These are phyloP conservation scores for Stenoptilia bipunctidactyla DNA, from an alignment of 2,888 invertebrate species.

Conservation along the genomic window DNA sequence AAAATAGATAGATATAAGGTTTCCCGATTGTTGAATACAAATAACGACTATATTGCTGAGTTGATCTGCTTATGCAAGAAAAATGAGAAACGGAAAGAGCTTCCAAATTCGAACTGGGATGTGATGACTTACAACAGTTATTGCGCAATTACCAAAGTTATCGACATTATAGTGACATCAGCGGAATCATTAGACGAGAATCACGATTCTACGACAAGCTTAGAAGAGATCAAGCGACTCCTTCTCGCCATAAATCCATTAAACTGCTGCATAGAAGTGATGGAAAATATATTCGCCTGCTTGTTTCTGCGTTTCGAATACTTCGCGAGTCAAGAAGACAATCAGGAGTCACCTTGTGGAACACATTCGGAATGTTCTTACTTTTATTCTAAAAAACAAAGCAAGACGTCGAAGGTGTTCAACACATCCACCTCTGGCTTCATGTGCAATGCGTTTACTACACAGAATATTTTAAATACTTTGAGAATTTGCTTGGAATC, in stretches of 20 bases:
- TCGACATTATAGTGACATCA: slow-evolving; percentile 55
- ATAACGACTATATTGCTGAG: slow-evolving; percentile 54
- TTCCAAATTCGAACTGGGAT: slow-evolving; percentile 44
- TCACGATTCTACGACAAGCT: slow-evolving; percentile 42
- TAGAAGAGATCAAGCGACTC: slow-evolving; percentile 59
- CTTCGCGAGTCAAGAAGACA: slow-evolving; percentile 65
- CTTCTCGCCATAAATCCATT: slow-evolving; percentile 58
- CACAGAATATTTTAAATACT: slow-evolving; percentile 70
- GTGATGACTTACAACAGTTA: slow-evolving; percentile 62
- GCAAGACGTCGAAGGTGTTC: slow-evolving; percentile 27
- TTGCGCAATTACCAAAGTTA: slow-evolving; percentile 60
- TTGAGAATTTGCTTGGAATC: slow-evolving; percentile 68
- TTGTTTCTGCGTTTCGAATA: slow-evolving; percentile 77
- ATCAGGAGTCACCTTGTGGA: slow-evolving; percentile 49
- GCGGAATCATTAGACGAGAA: slow-evolving; percentile 36
- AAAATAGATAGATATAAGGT: slow-evolving; percentile 64
- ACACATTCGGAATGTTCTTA: slow-evolving; percentile 63
- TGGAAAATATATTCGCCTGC: slow-evolving; percentile 80
- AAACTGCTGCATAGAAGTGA: slow-evolving; percentile 69
- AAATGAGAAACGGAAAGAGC: slow-evolving; percentile 25
- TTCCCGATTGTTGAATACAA: slow-evolving; percentile 52
- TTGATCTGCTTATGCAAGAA: slow-evolving; percentile 35
- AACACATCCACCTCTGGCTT: slow-evolving; percentile 54
- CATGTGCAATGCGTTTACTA: slow-evolving; percentile 71
- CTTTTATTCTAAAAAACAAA: slow-evolving; percentile 56